Percentiles rank a stretch among this genome's conserved stretches.
These are phyloP conservation scores for Agrochola litura DNA, from an alignment of 2,888 invertebrate genomes.

Conservation along the genomic window DNA sequence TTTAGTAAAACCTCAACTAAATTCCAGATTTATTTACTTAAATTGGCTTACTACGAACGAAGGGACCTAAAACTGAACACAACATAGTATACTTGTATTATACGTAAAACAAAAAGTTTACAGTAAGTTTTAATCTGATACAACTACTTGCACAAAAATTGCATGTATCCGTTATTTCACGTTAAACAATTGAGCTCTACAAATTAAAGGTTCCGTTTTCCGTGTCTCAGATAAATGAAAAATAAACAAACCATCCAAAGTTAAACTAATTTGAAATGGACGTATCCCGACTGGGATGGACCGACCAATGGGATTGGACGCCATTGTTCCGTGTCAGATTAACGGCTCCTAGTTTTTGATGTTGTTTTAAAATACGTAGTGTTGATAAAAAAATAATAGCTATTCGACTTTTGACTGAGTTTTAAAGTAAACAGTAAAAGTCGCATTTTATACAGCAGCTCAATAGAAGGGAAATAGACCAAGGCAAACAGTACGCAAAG, in stretches of 20 bases:
- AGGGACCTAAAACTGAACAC: neutral
- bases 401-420: neutral
- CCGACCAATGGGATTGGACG: slow-evolving; percentile 69
- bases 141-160: slow-evolving; percentile 43
- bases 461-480: neutral
- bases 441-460: neutral
- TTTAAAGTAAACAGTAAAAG: neutral
- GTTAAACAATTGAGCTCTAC: slow-evolving; percentile 51
- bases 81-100: neutral
- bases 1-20: neutral
- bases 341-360: slow-evolving; percentile 60
- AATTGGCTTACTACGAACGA: neutral
- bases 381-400: slow-evolving; percentile 1
- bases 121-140: neutral
- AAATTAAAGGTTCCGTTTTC: slow-evolving; percentile 52
- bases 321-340: slow-evolving; percentile 76
- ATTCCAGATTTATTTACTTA: neutral
- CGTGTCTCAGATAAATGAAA: slow-evolving; percentile 65
- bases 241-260: slow-evolving; percentile 70
- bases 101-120: neutral
- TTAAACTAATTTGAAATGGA: slow-evolving; percentile 78
- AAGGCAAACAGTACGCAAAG: neutral
- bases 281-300: slow-evolving; percentile 58
- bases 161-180: slow-evolving; percentile 35
- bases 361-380: slow-evolving; percentile 26